Conservation (phyloP, 1,140 invertebrate genomes). For the Heliconius eleuchia region DNA sequence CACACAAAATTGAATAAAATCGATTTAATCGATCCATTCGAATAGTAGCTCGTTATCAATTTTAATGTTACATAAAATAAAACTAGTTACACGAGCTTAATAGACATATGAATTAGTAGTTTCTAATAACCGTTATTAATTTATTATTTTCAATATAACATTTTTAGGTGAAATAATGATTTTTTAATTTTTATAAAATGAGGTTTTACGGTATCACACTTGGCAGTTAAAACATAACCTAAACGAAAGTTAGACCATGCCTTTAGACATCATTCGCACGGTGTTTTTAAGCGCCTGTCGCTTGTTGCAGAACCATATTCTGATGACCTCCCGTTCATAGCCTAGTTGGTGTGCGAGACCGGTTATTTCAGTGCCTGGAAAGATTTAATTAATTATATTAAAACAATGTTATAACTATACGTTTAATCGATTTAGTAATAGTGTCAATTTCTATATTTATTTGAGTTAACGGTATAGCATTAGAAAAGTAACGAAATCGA, state of each 20-base stretch:
- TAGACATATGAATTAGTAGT: slow-evolving; percentile 7
- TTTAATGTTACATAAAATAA: background rate
- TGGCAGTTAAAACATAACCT: slow-evolving; percentile 21
- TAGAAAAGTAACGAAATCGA: too few species aligned
- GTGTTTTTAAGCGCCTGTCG: slow-evolving; percentile 98
- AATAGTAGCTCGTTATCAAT: background rate
- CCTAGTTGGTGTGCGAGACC: slow-evolving; percentile 96
- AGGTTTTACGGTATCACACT: slow-evolving; percentile 24
- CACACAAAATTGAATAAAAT: slow-evolving; percentile 9
- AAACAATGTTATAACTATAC: background rate
- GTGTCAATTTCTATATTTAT: too few species aligned
- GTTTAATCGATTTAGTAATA: background rate
- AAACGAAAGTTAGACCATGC: slow-evolving; percentile 80
- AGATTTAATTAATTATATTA: slow-evolving; percentile 34
- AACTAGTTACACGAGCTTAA: background rate
- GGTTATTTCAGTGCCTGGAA: slow-evolving; percentile 96
- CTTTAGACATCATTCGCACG: slow-evolving; percentile 94
- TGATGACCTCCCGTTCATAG: slow-evolving; percentile 98
- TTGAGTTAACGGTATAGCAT: too few species aligned
- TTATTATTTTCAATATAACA: slow-evolving; percentile 2
- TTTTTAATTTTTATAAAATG: background rate
- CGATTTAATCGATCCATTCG: slow-evolving; percentile 12
- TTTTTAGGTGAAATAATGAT: background rate
- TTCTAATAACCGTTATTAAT: slow-evolving; percentile 3
- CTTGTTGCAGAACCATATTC: slow-evolving; percentile 99